Percentiles rank a stretch among this genome's conserved stretches.
phyloP scores from a whole-genome alignment of 2,113 vertebrate genomes.

The Stigmatopora nigra region DNA sequence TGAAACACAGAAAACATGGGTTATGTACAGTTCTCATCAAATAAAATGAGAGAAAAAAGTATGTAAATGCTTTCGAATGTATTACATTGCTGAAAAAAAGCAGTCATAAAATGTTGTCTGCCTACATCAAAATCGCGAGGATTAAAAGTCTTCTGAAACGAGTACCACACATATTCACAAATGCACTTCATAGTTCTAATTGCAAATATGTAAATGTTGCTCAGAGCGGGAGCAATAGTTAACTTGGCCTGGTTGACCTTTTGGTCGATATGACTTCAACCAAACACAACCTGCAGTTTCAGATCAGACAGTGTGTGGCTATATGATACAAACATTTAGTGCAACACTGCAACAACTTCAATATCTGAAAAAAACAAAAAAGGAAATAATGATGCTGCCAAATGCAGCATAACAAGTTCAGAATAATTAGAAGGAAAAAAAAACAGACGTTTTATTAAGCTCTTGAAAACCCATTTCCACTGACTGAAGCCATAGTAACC shows the following conservation, averaged over 20 bases:
- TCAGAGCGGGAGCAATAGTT: no score
- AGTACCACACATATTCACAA: no score
- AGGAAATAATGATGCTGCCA: neutral
- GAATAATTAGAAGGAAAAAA: slow-evolving; percentile 7
- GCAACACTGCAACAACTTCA: neutral
- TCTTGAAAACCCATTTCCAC: slow-evolving; percentile 1
- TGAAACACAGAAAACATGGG: slow-evolving; percentile 66
- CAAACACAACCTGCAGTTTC: no score
- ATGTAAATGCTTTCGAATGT: no score
- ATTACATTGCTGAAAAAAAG: no score
- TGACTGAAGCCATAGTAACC: slow-evolving; percentile 3
- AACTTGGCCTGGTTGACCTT: no score
- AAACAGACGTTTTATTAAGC: slow-evolving; percentile 15
- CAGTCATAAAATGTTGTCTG: no score
- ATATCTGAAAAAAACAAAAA: neutral
- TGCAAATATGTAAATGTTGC: no score
- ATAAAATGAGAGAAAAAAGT: neutral
- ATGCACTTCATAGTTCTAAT: no score
- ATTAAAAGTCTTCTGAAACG: no score
- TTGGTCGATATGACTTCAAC: no score
- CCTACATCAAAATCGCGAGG: no score
- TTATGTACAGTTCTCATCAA: neutral
- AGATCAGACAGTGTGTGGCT: neutral
- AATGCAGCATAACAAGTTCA: neutral
- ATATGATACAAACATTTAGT: neutral